Evolutionary conservation across 2,888 invertebrate genomes (phyloP), one percentile per base, ranked within the genome.

Genomic region (Blera fallax): DNA sequence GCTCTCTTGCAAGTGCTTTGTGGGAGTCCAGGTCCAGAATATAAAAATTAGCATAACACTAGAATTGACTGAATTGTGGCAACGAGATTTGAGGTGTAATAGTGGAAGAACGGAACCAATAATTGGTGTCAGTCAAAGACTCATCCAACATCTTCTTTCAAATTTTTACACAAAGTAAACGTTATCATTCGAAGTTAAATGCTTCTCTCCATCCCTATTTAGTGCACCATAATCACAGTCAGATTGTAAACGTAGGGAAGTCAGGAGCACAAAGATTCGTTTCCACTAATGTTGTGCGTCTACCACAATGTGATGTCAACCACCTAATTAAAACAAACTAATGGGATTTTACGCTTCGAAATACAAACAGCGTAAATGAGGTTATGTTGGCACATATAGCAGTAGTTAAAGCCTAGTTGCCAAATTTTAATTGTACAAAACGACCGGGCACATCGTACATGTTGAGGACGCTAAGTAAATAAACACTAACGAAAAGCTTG

Each of bases 261-360:
- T 50, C 62, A 64, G 60, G 58, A 54, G 50, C 52, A 45, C 62
- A 70, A 56, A 70, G 70, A 78, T 78, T 45, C 70, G 60, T 56
- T 37, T 48, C 65, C 29, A 72, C 79, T 56, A 32, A 79, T 58
- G 64, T 58, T 58, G 70, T 45, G 72, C 50, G n/a, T 54, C 52
- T 32, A 72, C 70, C 56, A 48, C 72, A 79, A 72, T 72, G 58
- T 65, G 79, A 79, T 72, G 79, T 79, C 72, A 72, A 79, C 79
- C 79, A 79, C 79, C 72, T 65, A 79, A 79, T 72, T 79, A 79
- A 79, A 79, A 72, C 79, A 64, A 56, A 54, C 72, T 72, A 79
- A 72, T 79, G 72, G 72, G 79, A 79, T 79, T 79, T 79, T 65
- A 72, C 72, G 70, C 65, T 65, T 27, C 72, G 64, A 43, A 62